Conservation (phyloP, 2,113 vertebrate genomes). For the Furnarius figulus region DNA sequence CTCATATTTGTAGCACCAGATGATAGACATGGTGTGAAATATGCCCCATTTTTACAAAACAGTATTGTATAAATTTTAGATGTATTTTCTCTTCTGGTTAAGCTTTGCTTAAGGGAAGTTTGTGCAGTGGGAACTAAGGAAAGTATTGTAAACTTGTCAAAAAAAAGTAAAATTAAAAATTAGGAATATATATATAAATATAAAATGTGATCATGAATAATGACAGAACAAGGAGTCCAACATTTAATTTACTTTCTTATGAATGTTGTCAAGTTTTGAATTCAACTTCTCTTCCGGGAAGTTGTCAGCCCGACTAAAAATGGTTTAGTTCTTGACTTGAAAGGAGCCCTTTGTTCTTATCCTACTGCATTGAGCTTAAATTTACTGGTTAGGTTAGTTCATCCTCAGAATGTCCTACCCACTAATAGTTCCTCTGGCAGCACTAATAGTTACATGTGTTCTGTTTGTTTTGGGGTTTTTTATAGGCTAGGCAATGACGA, state of each 20-base stretch:
- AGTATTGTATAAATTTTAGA: not conserved
- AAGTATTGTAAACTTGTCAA: not conserved
- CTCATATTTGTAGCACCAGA: not conserved
- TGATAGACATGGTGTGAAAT: not conserved
- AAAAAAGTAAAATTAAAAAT: not conserved
- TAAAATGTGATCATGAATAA: not conserved
- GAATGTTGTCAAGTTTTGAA: not conserved
- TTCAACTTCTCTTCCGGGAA: not conserved
- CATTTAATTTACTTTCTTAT: not conserved
- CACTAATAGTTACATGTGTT: not conserved
- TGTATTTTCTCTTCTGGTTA: not conserved
- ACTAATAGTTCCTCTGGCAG: not conserved
- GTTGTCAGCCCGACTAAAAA: not conserved
- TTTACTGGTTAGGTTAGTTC: not conserved
- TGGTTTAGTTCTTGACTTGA: not conserved
- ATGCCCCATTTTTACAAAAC: not conserved
- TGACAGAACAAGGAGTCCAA: not conserved
- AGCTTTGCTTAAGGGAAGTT: not conserved
- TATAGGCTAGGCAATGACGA: constrained; percentile 82
- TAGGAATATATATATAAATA: not conserved
- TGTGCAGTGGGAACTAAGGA: not conserved
- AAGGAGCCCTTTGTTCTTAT: not conserved
- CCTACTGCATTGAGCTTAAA: not conserved
- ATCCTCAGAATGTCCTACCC: not conserved
- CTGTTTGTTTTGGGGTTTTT: not conserved